phyloP scores from a whole-genome alignment of 53 echinoderm and acorn worm species.

The Holothuria leucospilota region DNA sequence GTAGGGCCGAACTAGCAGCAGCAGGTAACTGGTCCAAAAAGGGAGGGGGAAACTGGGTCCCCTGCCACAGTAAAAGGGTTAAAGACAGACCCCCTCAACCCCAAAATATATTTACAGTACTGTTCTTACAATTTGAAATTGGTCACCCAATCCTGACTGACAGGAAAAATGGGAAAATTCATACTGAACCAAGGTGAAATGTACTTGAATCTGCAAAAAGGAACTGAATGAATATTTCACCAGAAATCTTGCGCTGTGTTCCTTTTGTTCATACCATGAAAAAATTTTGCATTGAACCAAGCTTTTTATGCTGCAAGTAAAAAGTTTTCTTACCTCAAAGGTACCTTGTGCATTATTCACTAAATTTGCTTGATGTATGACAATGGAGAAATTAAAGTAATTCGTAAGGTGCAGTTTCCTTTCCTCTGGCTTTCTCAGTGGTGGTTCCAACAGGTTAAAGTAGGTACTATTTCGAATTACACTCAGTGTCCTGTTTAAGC shows the following conservation, averaged over 20 bases:
- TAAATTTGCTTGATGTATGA: slow-evolving; percentile 86
- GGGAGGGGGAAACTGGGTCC: too few relatives aligned
- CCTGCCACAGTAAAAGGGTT: too few relatives aligned
- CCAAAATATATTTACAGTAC: too few relatives aligned
- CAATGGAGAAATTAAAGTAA: slow-evolving; percentile 95
- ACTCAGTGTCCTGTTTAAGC: slow-evolving; percentile 79
- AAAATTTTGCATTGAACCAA: background rate
- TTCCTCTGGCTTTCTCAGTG: slow-evolving; percentile 66
- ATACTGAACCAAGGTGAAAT: too few relatives aligned
- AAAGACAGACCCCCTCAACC: too few relatives aligned
- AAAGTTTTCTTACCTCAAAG: slow-evolving; percentile 73
- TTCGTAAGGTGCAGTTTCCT: slow-evolving; percentile 87
- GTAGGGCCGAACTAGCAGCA: too few relatives aligned
- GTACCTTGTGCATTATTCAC: slow-evolving; percentile 76
- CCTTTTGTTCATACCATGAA: background rate
- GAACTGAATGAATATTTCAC: background rate
- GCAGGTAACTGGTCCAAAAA: too few relatives aligned
- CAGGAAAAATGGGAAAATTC: too few relatives aligned
- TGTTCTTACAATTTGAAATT: too few relatives aligned
- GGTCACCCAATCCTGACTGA: too few relatives aligned
- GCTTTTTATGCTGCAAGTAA: background rate
- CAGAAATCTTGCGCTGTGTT: background rate
- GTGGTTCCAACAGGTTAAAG: slow-evolving; percentile 80
- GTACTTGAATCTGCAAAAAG: background rate
- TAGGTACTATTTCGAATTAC: slow-evolving; percentile 87